These are phyloP conservation scores for Punctoribates punctum DNA, from an alignment of 2,888 invertebrate genomes.

Conservation along the genomic window DNA sequence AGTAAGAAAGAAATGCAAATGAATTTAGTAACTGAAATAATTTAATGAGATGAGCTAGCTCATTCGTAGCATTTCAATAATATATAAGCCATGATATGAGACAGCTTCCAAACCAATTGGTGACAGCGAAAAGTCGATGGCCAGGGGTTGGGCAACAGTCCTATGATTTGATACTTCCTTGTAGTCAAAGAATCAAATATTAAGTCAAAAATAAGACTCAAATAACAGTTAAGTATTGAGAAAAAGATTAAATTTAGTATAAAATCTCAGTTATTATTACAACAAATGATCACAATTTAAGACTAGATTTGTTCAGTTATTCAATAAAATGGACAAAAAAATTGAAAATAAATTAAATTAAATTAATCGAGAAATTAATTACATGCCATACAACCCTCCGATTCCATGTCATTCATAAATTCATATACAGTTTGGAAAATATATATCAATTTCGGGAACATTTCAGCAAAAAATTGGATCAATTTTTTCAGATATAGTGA, in stretches of 20 bases:
- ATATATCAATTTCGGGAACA: background rate
- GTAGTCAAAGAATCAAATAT: no score
- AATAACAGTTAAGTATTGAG: background rate
- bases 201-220: no score
- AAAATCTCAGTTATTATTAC: background rate
- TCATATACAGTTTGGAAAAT: background rate
- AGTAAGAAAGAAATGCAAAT: no score
- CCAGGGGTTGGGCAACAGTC: no score
- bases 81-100: no score
- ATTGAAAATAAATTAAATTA: background rate
- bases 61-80: no score
- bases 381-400: conserved; percentile 21
- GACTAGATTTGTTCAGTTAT: conserved; percentile 16
- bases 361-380: background rate
- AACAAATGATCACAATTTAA: conserved; percentile 13
- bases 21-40: no score
- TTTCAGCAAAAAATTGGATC: background rate
- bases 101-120: no score
- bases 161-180: no score
- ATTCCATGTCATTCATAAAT: background rate
- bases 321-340: background rate
- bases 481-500: background rate
- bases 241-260: background rate
- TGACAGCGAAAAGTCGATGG: no score
- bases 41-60: no score